Evolutionary conservation across 2,888 invertebrate species (phyloP).

Genomic region (Scaptomyza caliginosa): DNA sequence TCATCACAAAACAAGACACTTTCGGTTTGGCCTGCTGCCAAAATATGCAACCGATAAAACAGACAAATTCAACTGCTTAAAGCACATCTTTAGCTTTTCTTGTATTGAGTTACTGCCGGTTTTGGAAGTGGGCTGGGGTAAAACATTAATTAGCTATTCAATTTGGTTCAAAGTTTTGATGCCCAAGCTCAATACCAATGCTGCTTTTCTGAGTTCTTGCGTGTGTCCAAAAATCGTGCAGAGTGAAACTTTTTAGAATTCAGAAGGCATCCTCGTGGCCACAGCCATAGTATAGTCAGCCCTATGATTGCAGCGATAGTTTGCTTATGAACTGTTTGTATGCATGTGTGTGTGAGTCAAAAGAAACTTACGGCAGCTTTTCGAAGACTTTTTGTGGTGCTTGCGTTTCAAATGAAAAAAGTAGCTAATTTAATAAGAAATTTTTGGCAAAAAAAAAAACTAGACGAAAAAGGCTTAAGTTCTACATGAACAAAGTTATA

Average conservation of each 20-base stretch:
- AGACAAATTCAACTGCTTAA: slow-evolving; percentile 40
- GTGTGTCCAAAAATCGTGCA: slow-evolving; percentile 54
- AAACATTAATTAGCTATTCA: slow-evolving; percentile 75
- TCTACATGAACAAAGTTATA: slow-evolving; percentile 72
- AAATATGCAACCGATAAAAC: slow-evolving; percentile 15
- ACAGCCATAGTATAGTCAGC: background rate
- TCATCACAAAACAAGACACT: slow-evolving; percentile 72
- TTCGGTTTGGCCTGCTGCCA: slow-evolving; percentile 58
- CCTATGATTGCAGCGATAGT: slow-evolving; percentile 18
- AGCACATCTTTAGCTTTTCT: slow-evolving; percentile 35
- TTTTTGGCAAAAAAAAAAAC: slow-evolving; percentile 53
- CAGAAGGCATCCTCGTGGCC: slow-evolving; percentile 14
- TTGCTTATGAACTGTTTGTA: slow-evolving; percentile 38
- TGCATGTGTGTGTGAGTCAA: slow-evolving; percentile 18
- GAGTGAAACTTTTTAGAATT: slow-evolving; percentile 58
- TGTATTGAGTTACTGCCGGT: background rate
- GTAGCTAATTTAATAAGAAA: slow-evolving; percentile 76
- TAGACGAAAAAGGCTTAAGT: slow-evolving; percentile 75
- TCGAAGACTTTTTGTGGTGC: slow-evolving; percentile 44
- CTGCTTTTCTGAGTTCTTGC: slow-evolving; percentile 45
- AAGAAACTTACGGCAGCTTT: slow-evolving; percentile 30
- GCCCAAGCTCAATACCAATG: slow-evolving; percentile 25
- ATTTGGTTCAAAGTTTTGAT: slow-evolving; percentile 59
- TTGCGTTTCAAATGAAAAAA: slow-evolving; percentile 59
- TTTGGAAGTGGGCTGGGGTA: slow-evolving; percentile 16